Evolutionary conservation across 2,888 invertebrate species (phyloP).

Genomic region (Cephonodes hylas): DNA sequence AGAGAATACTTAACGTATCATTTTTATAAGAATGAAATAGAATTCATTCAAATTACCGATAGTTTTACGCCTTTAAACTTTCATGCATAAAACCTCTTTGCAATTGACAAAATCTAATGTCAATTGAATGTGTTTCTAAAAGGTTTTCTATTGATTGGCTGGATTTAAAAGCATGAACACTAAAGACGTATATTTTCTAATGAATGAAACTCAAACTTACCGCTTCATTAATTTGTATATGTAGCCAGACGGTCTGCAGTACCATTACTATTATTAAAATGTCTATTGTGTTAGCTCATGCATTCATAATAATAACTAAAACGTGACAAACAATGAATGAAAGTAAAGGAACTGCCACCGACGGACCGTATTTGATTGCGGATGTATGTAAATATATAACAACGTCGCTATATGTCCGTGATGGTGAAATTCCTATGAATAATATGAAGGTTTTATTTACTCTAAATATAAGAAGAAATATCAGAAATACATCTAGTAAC

Average conservation of each 20-base stretch:
- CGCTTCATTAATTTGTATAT: slow-evolving; percentile 1
- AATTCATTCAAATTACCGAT: too few species aligned
- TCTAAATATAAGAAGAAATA: too few species aligned
- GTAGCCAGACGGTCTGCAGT: not conserved
- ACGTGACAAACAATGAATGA: slow-evolving; percentile 15
- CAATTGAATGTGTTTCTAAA: too few species aligned
- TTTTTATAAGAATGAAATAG: too few species aligned
- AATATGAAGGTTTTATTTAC: not conserved
- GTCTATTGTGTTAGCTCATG: slow-evolving; percentile 13
- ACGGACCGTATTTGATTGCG: slow-evolving; percentile 12
- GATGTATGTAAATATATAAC: slow-evolving; percentile 11
- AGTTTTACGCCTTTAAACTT: too few species aligned
- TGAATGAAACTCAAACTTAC: slow-evolving; percentile 1
- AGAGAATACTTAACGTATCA: too few species aligned
- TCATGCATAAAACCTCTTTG: not conserved
- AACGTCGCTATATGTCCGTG: not conserved
- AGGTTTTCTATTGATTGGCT: not conserved
- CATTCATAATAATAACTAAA: slow-evolving; percentile 6
- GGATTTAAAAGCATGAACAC: not conserved
- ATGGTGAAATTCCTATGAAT: not conserved
- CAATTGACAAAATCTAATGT: not conserved
- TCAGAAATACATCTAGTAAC: too few species aligned
- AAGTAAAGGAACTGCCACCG: slow-evolving; percentile 14
- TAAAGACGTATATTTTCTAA: not conserved
- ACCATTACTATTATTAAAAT: slow-evolving; percentile 10